phyloP scores from a whole-genome alignment of 2,888 invertebrate species.

The Trissolcus brochymenae region DNA sequence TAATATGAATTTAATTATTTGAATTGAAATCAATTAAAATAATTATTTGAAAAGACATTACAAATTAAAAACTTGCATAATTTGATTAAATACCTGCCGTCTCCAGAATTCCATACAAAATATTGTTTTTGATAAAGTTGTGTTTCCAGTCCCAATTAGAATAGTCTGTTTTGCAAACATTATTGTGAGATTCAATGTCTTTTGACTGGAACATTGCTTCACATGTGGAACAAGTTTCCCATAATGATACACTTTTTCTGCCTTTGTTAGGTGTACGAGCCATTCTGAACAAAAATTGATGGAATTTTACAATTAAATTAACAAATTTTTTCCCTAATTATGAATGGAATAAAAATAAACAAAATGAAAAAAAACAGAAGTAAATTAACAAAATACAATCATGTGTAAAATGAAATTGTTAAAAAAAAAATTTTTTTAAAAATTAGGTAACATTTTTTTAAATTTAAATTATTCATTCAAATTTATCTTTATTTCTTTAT shows the following conservation, averaged over 20 bases:
- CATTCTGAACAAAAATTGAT: conserved; percentile 61
- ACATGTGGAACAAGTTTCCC: conserved; percentile 83
- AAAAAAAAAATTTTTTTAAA: too few relatives aligned
- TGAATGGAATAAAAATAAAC: neutral
- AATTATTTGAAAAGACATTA: conserved; percentile 8
- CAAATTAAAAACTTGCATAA: too few relatives aligned
- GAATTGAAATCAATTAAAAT: neutral
- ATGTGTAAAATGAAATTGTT: too few relatives aligned
- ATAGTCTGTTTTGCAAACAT: conserved; percentile 78
- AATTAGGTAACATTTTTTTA: too few relatives aligned
- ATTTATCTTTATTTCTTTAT: too few relatives aligned
- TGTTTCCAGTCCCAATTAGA: conserved; percentile 65
- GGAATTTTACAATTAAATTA: conserved; percentile 1
- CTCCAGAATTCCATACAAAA: conserved; percentile 71
- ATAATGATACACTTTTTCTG: conserved; percentile 78
- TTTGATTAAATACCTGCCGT: neutral
- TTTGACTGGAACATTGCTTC: conserved; percentile 79
- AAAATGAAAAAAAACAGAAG: neutral
- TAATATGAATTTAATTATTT: neutral
- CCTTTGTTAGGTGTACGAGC: conserved; percentile 73
- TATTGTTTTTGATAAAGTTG: conserved; percentile 69
- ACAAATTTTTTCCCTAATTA: neutral
- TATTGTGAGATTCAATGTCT: conserved; percentile 79
- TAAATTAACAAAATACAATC: too few relatives aligned
- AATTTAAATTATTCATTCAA: too few relatives aligned